Conservation (phyloP, 2,888 invertebrate species). For the Drosophila testacea region DNA sequence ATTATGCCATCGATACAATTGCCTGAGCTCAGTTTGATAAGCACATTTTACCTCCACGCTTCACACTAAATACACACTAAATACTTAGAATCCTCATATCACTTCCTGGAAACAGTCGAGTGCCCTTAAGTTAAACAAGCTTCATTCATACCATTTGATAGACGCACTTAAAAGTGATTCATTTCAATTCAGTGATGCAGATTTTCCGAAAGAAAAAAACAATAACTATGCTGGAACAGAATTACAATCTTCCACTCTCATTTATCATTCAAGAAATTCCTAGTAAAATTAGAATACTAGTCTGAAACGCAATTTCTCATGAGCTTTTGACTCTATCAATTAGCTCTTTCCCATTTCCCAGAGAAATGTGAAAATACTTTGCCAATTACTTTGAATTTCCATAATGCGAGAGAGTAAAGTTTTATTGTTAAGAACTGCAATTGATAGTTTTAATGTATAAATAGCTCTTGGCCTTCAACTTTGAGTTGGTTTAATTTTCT, state of each 20-base stretch:
- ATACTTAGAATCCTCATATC: background rate
- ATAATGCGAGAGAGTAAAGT: background rate
- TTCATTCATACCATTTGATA: slow-evolving; percentile 11
- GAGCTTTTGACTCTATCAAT: background rate
- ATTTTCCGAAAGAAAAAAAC: background rate
- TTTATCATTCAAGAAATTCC: background rate
- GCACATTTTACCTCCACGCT: slow-evolving; percentile 17
- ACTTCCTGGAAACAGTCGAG: slow-evolving; percentile 20
- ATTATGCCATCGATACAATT: slow-evolving; percentile 42
- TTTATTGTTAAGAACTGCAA: background rate
- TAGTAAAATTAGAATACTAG: background rate
- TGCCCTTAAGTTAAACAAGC: slow-evolving; percentile 22
- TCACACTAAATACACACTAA: background rate
- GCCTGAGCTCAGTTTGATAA: slow-evolving; percentile 26
- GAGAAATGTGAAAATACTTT: background rate
- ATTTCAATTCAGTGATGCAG: slow-evolving; percentile 12
- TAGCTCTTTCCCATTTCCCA: background rate
- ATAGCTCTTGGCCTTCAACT: background rate
- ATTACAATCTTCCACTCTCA: background rate
- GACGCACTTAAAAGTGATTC: slow-evolving; percentile 17
- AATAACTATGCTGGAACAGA: background rate
- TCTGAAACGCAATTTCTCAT: background rate
- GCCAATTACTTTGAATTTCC: background rate
- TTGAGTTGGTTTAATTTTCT: background rate
- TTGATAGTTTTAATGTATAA: slow-evolving; percentile 5